phyloP scores from a whole-genome alignment of 2,797 vertebrate genomes.

The Lepilemur ruficaudatus region DNA sequence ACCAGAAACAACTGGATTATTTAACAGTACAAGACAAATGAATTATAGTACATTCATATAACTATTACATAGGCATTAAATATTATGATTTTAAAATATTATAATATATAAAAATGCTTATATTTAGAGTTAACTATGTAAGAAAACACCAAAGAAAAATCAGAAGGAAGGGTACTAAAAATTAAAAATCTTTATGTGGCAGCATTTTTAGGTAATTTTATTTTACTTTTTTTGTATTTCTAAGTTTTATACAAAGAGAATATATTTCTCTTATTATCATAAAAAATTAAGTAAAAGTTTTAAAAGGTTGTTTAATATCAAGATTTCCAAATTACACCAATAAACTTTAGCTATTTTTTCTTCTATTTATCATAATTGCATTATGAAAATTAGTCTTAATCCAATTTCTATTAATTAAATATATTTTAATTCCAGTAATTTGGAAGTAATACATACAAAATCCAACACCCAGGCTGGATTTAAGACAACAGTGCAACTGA shows the following conservation, averaged over 20 bases:
- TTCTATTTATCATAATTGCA: background rate
- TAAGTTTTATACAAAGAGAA: background rate
- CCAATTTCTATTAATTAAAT: slow-evolving; percentile 15
- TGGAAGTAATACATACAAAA: background rate
- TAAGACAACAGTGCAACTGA: background rate
- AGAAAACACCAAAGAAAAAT: slow-evolving; percentile 28
- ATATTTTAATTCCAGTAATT: background rate
- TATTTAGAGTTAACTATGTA: background rate
- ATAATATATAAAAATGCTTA: background rate
- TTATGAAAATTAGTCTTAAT: slow-evolving; percentile 10
- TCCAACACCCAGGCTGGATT: background rate
- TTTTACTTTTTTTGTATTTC: background rate
- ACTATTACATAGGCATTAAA: background rate
- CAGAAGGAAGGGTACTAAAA: background rate
- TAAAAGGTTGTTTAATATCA: background rate
- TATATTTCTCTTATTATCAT: background rate
- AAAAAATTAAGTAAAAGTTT: background rate
- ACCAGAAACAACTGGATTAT: background rate
- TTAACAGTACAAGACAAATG: background rate
- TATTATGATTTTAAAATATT: background rate
- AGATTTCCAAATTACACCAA: background rate
- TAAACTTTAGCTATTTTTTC: background rate
- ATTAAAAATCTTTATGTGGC: background rate
- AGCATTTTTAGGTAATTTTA: background rate
- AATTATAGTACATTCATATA: background rate